Base-by-base conservation (phyloP, 2,797 vertebrate genomes). In the Spondyliosoma cantharus region DNA sequence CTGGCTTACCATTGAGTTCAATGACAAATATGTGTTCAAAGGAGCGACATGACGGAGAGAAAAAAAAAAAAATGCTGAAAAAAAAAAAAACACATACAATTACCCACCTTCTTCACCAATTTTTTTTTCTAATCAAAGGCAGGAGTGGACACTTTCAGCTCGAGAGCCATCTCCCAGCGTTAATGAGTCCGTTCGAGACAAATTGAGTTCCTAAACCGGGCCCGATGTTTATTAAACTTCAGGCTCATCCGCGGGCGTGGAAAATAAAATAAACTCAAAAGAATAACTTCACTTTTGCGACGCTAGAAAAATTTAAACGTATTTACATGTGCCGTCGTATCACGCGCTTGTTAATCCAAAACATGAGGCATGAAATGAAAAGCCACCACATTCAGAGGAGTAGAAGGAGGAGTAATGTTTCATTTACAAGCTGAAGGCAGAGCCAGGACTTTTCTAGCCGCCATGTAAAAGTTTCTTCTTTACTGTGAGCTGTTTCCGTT, bases 11-110 rank as follows among this genome's bases (percentile, higher is more conserved):
- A 80, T 83, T 57, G 76, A 76, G 73, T 81, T 88, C 81, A 90
- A 57, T 83, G 81, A 78, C 42, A 81, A 49, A 85, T 71, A 82
- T 72, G 29, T 69, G 46, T 84, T 87, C 83, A 91, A 90, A 89
- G 59, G n/a, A 71, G 63, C 76, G 4, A 53, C 52, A 73, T 72
- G 63, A 48, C 32, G 12, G 32, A 25, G 32, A 46, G 61, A 69
- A 15, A 57, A 61, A 72, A 46, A 12, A 16, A 25, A 59, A 66
- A 67, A 24, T 14, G 54, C 9, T 12, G 32, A 65, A 69, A 15
- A 56, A 61, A 72, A 46, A 37, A 37, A 37, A 11, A 65, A 74
- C 1, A 52, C n/a, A 53, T 19, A 15, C 52, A 52, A 73, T 49
- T n/a, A 54, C 71, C n/a, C 5, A 37, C 71, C 49, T 65, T 68